Percentiles rank a stretch among this genome's conserved stretches.
These are phyloP conservation scores for Pleuronectes platessa DNA, from an alignment of 2,113 vertebrate genomes.

Conservation along the genomic window DNA sequence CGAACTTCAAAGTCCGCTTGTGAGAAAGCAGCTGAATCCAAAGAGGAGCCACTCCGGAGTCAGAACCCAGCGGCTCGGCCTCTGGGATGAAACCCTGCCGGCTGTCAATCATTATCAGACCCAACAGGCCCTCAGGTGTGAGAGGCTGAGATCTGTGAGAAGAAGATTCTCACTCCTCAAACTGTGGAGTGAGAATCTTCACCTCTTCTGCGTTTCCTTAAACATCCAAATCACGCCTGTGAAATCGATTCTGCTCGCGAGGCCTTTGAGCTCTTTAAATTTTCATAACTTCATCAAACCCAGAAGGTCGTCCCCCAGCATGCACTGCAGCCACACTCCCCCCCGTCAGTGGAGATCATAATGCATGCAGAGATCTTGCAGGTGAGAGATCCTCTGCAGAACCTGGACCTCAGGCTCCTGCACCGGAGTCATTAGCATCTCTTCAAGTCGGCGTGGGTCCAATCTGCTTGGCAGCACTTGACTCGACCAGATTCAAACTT, in stretches of 20 bases:
- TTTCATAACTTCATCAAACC: neutral
- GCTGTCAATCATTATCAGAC: neutral
- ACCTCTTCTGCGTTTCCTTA: neutral
- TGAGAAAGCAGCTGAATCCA: neutral
- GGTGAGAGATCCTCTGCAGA: neutral
- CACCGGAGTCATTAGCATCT: neutral
- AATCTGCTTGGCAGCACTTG: slow-evolving; percentile 21
- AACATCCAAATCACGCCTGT: neutral
- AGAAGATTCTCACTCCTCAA: neutral
- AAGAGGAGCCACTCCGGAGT: too few relatives aligned
- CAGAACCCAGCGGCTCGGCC: too few relatives aligned
- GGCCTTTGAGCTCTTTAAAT: slow-evolving; percentile 12
- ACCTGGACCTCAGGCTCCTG: too few relatives aligned
- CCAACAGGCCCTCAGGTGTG: neutral
- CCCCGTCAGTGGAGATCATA: neutral
- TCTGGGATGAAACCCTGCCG: too few relatives aligned
- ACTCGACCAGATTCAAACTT: slow-evolving; percentile 26
- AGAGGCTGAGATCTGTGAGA: neutral
- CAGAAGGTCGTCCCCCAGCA: neutral
- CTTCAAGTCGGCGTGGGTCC: slow-evolving; percentile 1
- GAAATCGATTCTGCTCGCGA: neutral
- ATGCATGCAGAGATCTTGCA: neutral
- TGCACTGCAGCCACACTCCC: neutral
- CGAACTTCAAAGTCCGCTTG: neutral
- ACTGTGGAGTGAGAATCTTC: too few relatives aligned